Base-by-base conservation (phyloP, 2,113 vertebrate species). In the Accipiter virgatus region DNA sequence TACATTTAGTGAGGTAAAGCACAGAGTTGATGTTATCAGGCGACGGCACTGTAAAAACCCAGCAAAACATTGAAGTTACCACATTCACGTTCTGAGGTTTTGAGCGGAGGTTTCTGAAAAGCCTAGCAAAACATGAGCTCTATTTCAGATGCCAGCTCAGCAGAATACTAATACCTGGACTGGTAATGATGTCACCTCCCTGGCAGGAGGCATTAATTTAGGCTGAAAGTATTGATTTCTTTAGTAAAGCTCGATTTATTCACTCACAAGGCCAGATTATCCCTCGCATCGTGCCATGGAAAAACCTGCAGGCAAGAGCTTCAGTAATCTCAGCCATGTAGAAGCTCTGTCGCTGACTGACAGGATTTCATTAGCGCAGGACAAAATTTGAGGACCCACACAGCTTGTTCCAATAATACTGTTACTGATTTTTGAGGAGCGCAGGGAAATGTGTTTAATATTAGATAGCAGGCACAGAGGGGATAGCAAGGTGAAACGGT, bases 141-240 rank as follows among this genome's bases (percentile, higher is more conserved):
- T 45, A 2, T 81, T 94, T 88, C 79, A 86, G 81, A 45, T 72
- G 85, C 90, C 80, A 94, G 31, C 86, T 96, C 91, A 93, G 95
- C 85, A 94, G 89, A 95, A 96, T 77, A 40, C 3, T 26, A 88
- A 89, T 94, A 94, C 94, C 82, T 95, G 53, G 21, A 15, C 56
- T 89, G 48, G 38, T 50, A 86, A 90, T 94, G 74, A 96, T 63
- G 78, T 90, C 91, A 96, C 45, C 34, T 83, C 36, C 61, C 55
- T 94, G 82, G 87, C 89, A 96, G 86, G 89, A 94, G 67, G 72
- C 45, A 40, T 66, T 66, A 75, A 73, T 91, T 81, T 88, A 47
- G 58, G 66, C 42, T 88, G 67, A 94, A 93, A 80, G 67, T 80
- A 91, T 88, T 74, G 72, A 88, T 90, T 97, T 96, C 89, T 90